Base-by-base conservation (phyloP, 1,140 invertebrate species). In the Drosophila arawakana region DNA sequence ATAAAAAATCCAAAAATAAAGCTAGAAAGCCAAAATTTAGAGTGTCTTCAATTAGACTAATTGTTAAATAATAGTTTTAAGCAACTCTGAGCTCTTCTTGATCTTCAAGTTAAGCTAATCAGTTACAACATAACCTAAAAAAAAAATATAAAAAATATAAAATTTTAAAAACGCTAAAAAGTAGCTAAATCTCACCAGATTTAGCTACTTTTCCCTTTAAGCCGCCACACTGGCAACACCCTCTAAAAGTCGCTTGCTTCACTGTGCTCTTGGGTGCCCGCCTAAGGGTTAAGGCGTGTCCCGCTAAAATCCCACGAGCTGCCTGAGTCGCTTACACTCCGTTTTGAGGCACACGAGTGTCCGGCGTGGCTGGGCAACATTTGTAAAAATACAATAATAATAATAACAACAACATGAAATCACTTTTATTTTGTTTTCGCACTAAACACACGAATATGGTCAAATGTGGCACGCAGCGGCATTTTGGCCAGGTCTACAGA, bases 391-490 rank as follows among this genome's bases (percentile, higher is more conserved):
- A 57, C 68, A 70, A 59, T 65, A 71, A 73, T 41, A 66, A 58
- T 41, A 73, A 69, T 34, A 57, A 69, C 6, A 55, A 59, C 61
- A 37, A 61, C 15, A 70, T 44, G 58, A 77, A 78, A 74, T 80
- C 78, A 58, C 70, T 59, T 57, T 73, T 71, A 62, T 5, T 30
- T 59, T 57, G 66, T 71, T 71, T 72, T 49, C 50, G 55, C 70
- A 66, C 59, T 67, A 49, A 72, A 60, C 66, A 66, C 77, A 72
- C 75, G 71, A 83, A 85, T 85, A 81, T 85, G 82, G 81, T 86
- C 81, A 85, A 85, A 85, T 85, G 82, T 78, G 81, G 81, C 81
- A 85, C 81, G 81, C 82, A 41, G 82, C 75, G 78, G 81, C 71
- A 85, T 85, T 85, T 63, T 66, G 52, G 81, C 44, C 54, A 37